Evolutionary conservation across 2,113 vertebrate species (phyloP).

Genomic region (Sapajus apella): DNA sequence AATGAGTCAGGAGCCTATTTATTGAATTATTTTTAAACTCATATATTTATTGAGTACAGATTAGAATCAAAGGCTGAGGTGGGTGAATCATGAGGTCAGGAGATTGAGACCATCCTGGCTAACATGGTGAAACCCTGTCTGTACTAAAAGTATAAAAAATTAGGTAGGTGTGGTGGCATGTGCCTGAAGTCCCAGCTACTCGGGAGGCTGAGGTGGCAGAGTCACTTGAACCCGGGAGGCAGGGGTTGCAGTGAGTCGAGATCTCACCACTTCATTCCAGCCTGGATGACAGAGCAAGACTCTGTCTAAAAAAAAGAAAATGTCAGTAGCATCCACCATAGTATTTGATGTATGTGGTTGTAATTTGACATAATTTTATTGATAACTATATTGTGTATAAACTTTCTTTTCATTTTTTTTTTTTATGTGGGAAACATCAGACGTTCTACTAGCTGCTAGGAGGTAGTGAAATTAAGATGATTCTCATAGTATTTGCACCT

Average conservation of each 20-base stretch:
- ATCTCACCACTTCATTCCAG: too few species aligned
- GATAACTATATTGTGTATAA: slow-evolving; percentile 10
- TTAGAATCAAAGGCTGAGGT: neutral
- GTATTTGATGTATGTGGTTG: neutral
- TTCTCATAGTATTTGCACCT: neutral
- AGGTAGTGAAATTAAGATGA: neutral
- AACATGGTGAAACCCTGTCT: too few species aligned
- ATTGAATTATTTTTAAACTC: slow-evolving; percentile 28
- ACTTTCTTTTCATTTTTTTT: neutral
- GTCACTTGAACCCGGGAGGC: too few species aligned
- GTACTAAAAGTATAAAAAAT: too few species aligned
- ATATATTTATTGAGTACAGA: slow-evolving; percentile 28
- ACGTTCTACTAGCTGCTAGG: neutral
- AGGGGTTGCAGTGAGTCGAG: too few species aligned
- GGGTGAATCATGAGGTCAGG: too few species aligned
- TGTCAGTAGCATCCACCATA: neutral
- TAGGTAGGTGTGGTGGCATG: too few species aligned
- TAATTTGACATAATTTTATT: slow-evolving; percentile 12
- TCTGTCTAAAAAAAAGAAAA: neutral
- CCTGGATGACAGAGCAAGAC: too few species aligned
- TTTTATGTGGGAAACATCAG: slow-evolving; percentile 3
- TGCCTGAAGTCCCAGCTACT: too few species aligned
- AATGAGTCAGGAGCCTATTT: neutral
- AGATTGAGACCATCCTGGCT: too few species aligned
- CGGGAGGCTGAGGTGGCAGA: too few species aligned